Base-by-base conservation (phyloP, 2,113 vertebrate genomes). In the Myiagra hebetior region DNA sequence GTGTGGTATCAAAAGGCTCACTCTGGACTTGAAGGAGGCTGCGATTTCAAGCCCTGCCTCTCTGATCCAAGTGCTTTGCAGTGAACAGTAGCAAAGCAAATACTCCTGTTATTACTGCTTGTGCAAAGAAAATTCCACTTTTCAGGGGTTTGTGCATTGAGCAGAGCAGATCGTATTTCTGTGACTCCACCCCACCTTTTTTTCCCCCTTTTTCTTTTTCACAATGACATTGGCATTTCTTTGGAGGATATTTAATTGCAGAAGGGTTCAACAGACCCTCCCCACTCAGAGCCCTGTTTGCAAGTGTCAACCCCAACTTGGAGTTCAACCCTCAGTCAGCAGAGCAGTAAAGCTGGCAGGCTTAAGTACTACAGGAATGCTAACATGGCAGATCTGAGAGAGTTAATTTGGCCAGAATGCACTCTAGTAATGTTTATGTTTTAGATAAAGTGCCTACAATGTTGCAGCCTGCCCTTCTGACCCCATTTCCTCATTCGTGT, bases 401-500 rank as follows among this genome's bases (percentile, higher is more conserved):
- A 98, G 98, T 98, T 98, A 98, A 98, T 99, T 98, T 98, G 97
- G 98, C 97, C 98, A 97, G 98, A 98, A 98, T 98, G 98, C 97
- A 97, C 97, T 98, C 97, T 95, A 98, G 98, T 97, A 96, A 98
- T 98, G 98, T 98, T 98, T 98, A 98, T 98, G 97, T 98, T 98
- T 98, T 98, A 98, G 98, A 98, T 98, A 98, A 98, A 98, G 98
- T 98, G 97, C 97, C 98, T 98, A 98, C 98, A 98, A 98, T 97
- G 97, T 98, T 98, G 98, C 92, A 96, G 95, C 96, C 97, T 98
- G 97, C 97, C 98, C 98, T 98, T 97, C 97, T 98, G 98, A 98
- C 98, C 98, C 93, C 82, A 93, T 98, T 98, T 98, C 98, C 98
- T 98, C 97, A 96, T 97, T 97, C 88, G 42, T 98, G 97, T 97